Evolutionary conservation across 2,888 invertebrate genomes (phyloP).

Genomic region (Agrypnus murinus): DNA sequence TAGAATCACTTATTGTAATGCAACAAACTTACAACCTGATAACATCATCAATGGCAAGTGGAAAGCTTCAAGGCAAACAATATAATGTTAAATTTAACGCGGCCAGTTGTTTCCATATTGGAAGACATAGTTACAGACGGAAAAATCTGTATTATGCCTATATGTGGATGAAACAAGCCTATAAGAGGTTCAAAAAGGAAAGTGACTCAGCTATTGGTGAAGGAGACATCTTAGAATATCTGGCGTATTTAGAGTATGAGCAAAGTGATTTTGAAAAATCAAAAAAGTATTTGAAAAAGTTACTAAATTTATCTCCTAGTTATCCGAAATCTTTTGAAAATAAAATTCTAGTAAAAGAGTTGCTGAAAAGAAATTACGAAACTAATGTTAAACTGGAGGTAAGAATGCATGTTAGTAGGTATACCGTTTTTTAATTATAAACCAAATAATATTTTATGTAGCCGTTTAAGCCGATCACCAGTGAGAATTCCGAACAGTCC

Average conservation of each 20-base stretch:
- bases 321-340: no score
- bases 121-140: constrained; percentile 92
- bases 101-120: constrained; percentile 96
- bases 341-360: no score
- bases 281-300: no score
- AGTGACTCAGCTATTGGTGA: constrained; percentile 79
- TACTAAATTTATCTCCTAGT: no score
- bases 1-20: constrained; percentile 87
- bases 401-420: no score
- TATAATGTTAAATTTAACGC: constrained; percentile 86
- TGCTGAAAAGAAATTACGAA: no score
- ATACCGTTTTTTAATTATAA: no score
- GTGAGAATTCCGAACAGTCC: neutral
- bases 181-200: constrained; percentile 78
- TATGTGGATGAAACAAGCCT: constrained; percentile 96
- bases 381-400: no score
- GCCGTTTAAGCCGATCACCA: neutral
- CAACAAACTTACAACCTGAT: constrained; percentile 94
- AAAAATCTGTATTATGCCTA: constrained; percentile 94
- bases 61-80: constrained; percentile 88
- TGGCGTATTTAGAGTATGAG: constrained; percentile 92
- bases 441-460: neutral
- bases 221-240: constrained; percentile 93
- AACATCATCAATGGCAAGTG: constrained; percentile 89
- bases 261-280: no score